A percentile compares a stretch with the other conserved stretches of the same genome.
phyloP scores from a whole-genome alignment of 2,888 invertebrate species.

The Charanyca ferruginea region DNA sequence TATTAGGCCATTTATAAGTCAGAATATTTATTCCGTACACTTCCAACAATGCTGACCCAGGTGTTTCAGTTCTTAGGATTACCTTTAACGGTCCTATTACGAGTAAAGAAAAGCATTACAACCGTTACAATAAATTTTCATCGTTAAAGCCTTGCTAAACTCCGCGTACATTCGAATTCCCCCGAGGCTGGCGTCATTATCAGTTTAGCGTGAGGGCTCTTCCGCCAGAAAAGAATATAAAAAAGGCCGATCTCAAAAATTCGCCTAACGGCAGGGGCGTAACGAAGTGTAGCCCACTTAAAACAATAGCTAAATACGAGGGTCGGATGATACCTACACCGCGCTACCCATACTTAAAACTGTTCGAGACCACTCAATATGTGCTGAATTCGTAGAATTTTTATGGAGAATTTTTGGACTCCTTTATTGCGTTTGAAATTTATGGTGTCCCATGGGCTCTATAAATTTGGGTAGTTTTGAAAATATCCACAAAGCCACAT shows the following conservation, averaged over 20 bases:
- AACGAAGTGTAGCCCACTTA: slow-evolving; percentile 90
- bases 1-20: slow-evolving; percentile 52
- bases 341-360: slow-evolving; percentile 84
- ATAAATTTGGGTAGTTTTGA: slow-evolving; percentile 81
- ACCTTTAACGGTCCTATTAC: slow-evolving; percentile 83
- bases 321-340: slow-evolving; percentile 81
- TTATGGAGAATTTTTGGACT: slow-evolving; percentile 82
- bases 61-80: slow-evolving; percentile 82
- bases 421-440: slow-evolving; percentile 85
- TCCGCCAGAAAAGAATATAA: slow-evolving; percentile 83
- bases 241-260: slow-evolving; percentile 81
- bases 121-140: slow-evolving; percentile 87
- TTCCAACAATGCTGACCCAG: slow-evolving; percentile 69
- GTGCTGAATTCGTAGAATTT: slow-evolving; percentile 88
- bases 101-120: slow-evolving; percentile 82
- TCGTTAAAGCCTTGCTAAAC: slow-evolving; percentile 81
- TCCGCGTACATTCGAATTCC: slow-evolving; percentile 71
- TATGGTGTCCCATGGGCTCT: slow-evolving; percentile 81
- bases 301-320: slow-evolving; percentile 90
- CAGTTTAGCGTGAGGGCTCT: slow-evolving; percentile 87
- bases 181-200: slow-evolving; percentile 84
- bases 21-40: slow-evolving; percentile 53
- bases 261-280: slow-evolving; percentile 85
- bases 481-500: slow-evolving; percentile 69
- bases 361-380: slow-evolving; percentile 86